Base-by-base conservation (phyloP, 2,113 vertebrate species). In the Coryphaenoides rupestris region DNA sequence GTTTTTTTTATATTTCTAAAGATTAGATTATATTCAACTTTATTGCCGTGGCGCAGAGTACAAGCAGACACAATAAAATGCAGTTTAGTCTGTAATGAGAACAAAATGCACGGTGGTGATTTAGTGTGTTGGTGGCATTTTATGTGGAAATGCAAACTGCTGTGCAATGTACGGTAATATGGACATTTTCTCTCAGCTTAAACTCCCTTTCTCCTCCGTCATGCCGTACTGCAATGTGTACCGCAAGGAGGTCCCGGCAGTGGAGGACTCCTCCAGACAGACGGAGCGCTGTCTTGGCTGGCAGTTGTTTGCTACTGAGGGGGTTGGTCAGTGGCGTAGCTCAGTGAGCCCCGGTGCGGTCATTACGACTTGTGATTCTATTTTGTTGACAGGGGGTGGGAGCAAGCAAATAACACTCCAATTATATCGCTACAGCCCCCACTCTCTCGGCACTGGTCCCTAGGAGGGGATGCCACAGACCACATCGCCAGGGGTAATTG, bases 81-180 rank as follows among this genome's bases (percentile, higher is more conserved):
- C 53, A 55, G 19, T n/a, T 21, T 21, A 55, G 2, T 9, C n/a
- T 53, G 17, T 53, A n/a, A n/a, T 55, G 7, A 10, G 50, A 10
- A 53, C 50, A 53, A 53, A 53, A 54, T 54, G 52, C 19, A 56
- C 7, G 53, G 19, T 55, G 53, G 5, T 56, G 52, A 54, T 24
- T 56, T 24, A 56, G 21, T 22, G 55, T 56, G 21, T 22, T 55
- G 19, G 21, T 21, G 53, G 19, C 22, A 56, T 23, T 56, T 21
- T 56, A 1, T 56, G 21, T 56, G 52, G 19, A 54, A 54, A 54
- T 54, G 52, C 52, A 54, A 54, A 54, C 19, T 54, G 21, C 7
- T 54, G 52, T 3, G 19, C 19, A 54, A 54, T 54, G 52, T 54
- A 54, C 19, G 19, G 52, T 54, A 54, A 54, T 54, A 54, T 54